Evolutionary conservation across 2,888 invertebrate genomes (phyloP), one percentile per base, ranked within the genome.

Genomic region (Thecophora atra): DNA sequence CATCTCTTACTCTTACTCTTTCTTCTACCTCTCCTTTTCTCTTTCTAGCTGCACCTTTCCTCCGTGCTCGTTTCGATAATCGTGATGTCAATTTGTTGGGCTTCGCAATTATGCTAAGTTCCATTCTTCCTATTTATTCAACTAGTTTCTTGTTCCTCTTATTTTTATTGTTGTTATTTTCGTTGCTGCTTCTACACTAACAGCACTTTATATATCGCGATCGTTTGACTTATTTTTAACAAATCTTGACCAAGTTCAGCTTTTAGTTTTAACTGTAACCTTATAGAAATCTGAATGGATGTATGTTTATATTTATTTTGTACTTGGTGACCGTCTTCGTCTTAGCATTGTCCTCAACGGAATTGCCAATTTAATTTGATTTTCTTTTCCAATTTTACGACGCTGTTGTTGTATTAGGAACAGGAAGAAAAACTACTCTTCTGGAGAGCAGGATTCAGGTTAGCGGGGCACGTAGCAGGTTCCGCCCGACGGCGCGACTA

Each of bases 281-380:
- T 37, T 37, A 37, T n/a, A n/a, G n/a, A n/a, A n/a, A n/a, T n/a
- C n/a, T n/a, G n/a, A n/a, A n/a, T n/a, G n/a, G n/a, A 11, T 37
- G 37, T 37, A n/a, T 37, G 37, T 37, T 37, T 37, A 37, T 11
- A n/a, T 37, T 24, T 17, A 11, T 21, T n/a, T 54, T n/a, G 54
- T 54, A 19, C 24, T 15, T 11, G 19, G 19, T 19, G 17, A 17
- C 11, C 11, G 21, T 54, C 54, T 13, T 54, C n/a, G n/a, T n/a
- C 19, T n/a, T 63, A 44, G 7, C 3, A 13, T 63, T 37, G 19
- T 54, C 63, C 37, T 63, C 70, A 70, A 63, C 52, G 52, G 52
- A 37, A 70, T 70, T n/a, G 70, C 63, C 70, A 70, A 70, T 70
- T 63, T 70, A 70, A 70, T 63, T 70, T 70, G 70, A 69, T 60